Base-by-base conservation (phyloP, 2,797 vertebrate species). In the Spondyliosoma cantharus region DNA sequence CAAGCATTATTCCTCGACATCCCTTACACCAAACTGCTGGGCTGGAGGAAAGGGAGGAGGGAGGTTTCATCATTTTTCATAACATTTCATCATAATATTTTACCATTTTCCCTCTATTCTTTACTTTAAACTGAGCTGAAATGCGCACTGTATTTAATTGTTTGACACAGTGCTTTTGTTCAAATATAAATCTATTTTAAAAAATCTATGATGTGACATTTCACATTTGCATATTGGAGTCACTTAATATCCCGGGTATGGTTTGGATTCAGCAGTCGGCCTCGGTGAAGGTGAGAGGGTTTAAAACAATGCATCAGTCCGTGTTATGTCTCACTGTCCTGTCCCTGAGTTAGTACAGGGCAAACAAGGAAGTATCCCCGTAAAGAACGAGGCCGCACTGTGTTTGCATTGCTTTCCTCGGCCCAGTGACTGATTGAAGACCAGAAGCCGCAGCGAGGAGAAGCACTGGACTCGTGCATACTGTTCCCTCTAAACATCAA, bases 401-500 rank as follows among this genome's bases (percentile, higher is more conserved):
- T 93, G 91, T 92, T 91, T 90, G 90, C 84, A 88, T 91, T 90
- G 89, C 86, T 91, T 91, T 94, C 77, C 81, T 87, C 84, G 67
- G 87, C 81, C 60, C 84, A 74, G 81, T 94, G 92, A 94, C 91
- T 92, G 92, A 93, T 95, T 91, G 88, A 91, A 86, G 83, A 87
- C 88, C 91, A 92, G 90, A 92, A 93, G 92, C 91, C 91, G 83
- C 92, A 92, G 80, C 61, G 83, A 90, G 74, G 87, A 90, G 92
- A 93, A 89, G 90, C 87, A 79, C 79, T 76, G 82, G 86, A 76
- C 80, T 78, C 74, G 64, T 86, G 90, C 86, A 90, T 93, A 91
- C 86, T 93, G 91, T 93, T 93, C 89, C 90, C 78, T 87, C 87
- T 91, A 93, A 94, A 94, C 93, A 95, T 94, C 92, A 95, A 94